These are phyloP conservation scores for Cherax destructor DNA, from an alignment of 1,140 invertebrate species.

Conservation along the genomic window DNA sequence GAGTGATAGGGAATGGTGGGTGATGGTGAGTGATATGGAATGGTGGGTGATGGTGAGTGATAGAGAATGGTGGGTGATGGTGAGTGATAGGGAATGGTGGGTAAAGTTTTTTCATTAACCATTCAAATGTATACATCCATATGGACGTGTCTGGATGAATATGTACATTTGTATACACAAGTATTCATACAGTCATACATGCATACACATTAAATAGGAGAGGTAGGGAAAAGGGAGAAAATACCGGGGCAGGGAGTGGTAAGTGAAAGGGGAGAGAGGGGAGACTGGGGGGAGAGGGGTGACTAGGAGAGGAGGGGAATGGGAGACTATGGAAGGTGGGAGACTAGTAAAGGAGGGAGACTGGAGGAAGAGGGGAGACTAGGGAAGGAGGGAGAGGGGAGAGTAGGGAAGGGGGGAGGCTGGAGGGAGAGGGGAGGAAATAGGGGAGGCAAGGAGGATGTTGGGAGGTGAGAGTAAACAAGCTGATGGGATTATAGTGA, in stretches of 20 bases:
- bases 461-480: constrained; percentile 1
- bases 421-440: background rate
- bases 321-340: too few relatives aligned
- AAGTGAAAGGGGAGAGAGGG: constrained; percentile 11
- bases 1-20: too few relatives aligned
- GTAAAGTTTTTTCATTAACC: too few relatives aligned
- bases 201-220: background rate
- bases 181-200: too few relatives aligned
- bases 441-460: constrained; percentile 2
- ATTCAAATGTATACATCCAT: too few relatives aligned
- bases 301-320: too few relatives aligned
- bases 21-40: too few relatives aligned
- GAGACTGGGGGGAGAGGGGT: too few relatives aligned
- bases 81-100: background rate
- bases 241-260: background rate
- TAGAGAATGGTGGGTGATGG: background rate
- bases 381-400: background rate
- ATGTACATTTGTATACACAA: too few relatives aligned
- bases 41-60: background rate
- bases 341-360: too few relatives aligned
- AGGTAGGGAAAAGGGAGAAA: background rate
- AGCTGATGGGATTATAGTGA: constrained; percentile 41
- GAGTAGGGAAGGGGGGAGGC: background rate
- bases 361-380: too few relatives aligned
- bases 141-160: too few relatives aligned